Percentiles rank a stretch among this genome's conserved stretches.
Conservation (phyloP, 2,888 invertebrate genomes). For the Biston betularia region DNA sequence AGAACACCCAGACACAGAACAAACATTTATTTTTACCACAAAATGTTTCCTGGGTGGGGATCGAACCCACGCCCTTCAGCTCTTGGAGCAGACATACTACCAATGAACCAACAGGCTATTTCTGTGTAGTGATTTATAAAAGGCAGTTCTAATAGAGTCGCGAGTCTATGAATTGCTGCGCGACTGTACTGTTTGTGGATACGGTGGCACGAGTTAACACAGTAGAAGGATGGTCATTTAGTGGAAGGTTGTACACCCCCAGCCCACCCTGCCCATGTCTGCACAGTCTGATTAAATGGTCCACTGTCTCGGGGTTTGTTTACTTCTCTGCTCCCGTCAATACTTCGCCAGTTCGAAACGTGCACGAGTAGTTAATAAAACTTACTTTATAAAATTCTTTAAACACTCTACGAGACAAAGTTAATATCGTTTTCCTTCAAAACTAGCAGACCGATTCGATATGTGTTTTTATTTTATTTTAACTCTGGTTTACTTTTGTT, state of each 20-base stretch:
- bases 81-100: too few species aligned
- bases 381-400: not conserved
- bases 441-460: too few species aligned
- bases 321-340: slow-evolving; percentile 67
- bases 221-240: slow-evolving; percentile 84
- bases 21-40: too few species aligned
- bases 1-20: too few species aligned
- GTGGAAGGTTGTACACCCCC: slow-evolving; percentile 72
- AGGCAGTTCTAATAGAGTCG: slow-evolving; percentile 52
- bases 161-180: slow-evolving; percentile 60
- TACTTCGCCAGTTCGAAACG: slow-evolving; percentile 58
- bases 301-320: slow-evolving; percentile 74
- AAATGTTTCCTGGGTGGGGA: too few species aligned
- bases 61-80: too few species aligned
- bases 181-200: slow-evolving; percentile 83
- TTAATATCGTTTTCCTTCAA: too few species aligned
- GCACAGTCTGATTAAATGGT: slow-evolving; percentile 83
- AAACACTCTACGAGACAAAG: not conserved
- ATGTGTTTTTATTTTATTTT: not conserved
- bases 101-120: too few species aligned
- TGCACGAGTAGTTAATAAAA: slow-evolving; percentile 8
- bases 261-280: slow-evolving; percentile 58
- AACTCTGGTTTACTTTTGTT: too few species aligned
- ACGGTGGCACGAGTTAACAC: slow-evolving; percentile 82
- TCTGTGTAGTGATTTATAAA: not conserved